Conservation (phyloP, 2,797 vertebrate genomes). For the Emys orbicularis region DNA sequence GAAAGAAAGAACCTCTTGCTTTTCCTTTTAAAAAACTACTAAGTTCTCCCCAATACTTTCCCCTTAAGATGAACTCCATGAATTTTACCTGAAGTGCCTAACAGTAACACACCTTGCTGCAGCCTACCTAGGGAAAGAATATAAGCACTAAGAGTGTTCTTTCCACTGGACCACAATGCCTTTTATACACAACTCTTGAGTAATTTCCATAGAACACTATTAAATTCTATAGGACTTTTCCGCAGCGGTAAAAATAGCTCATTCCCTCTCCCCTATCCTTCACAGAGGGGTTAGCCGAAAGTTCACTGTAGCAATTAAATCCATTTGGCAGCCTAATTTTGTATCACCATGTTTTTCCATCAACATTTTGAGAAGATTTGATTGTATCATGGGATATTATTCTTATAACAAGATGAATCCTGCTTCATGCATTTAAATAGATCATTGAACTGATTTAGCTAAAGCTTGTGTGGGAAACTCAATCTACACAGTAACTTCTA, state of each 20-base stretch:
- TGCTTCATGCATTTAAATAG: constrained; percentile 65
- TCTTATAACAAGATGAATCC: constrained; percentile 61
- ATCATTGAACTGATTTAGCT: constrained; percentile 17
- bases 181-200: not conserved
- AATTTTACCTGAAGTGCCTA: not conserved
- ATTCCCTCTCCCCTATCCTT: not conserved
- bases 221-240: not conserved
- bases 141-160: not conserved
- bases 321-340: constrained; percentile 52
- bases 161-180: not conserved
- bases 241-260: not conserved
- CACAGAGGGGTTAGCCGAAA: not conserved
- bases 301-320: constrained; percentile 55
- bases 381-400: constrained; percentile 45
- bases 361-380: constrained; percentile 33
- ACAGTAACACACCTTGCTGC: not conserved
- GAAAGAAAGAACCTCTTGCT: not conserved
- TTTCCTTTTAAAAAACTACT: not conserved
- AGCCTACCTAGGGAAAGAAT: not conserved
- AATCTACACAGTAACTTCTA: constrained; percentile 48
- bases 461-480: constrained; percentile 40
- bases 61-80: not conserved
- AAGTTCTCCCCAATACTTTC: not conserved
- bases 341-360: constrained; percentile 4
- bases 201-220: not conserved